These are phyloP conservation scores for Ornithoptera alexandrae DNA, from an alignment of 2,888 invertebrate genomes.

Conservation along the genomic window DNA sequence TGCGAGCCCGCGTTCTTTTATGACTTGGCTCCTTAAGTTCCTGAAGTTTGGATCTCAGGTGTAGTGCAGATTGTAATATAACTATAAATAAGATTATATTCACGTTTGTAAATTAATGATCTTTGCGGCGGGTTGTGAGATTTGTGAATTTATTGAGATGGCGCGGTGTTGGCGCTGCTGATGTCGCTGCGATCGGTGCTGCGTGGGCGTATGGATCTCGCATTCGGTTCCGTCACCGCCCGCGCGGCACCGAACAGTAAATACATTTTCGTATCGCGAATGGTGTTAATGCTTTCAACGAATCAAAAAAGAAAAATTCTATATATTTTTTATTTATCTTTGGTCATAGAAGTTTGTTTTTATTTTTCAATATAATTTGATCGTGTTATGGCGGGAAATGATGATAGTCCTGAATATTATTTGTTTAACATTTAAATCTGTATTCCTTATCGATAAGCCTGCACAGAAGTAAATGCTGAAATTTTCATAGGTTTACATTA, in stretches of 20 bases:
- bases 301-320: neutral
- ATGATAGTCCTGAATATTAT: no score
- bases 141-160: constrained; percentile 40
- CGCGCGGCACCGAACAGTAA: no score
- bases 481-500: no score
- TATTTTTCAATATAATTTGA: no score
- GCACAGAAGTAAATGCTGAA: no score
- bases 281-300: constrained; percentile 15
- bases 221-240: no score
- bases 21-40: constrained; percentile 54
- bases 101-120: constrained; percentile 35
- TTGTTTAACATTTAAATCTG: no score
- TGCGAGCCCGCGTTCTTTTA: constrained; percentile 36
- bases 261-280: neutral
- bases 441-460: no score
- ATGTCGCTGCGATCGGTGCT: neutral
- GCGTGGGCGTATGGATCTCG: no score
- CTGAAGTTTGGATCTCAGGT: constrained; percentile 69
- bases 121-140: constrained; percentile 58
- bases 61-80: constrained; percentile 55
- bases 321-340: neutral
- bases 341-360: no score
- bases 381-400: no score
- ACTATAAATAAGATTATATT: constrained; percentile 39
- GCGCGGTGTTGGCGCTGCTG: neutral